Conservation (phyloP, 2,888 invertebrate genomes). For the Lumbricus terrestris region DNA sequence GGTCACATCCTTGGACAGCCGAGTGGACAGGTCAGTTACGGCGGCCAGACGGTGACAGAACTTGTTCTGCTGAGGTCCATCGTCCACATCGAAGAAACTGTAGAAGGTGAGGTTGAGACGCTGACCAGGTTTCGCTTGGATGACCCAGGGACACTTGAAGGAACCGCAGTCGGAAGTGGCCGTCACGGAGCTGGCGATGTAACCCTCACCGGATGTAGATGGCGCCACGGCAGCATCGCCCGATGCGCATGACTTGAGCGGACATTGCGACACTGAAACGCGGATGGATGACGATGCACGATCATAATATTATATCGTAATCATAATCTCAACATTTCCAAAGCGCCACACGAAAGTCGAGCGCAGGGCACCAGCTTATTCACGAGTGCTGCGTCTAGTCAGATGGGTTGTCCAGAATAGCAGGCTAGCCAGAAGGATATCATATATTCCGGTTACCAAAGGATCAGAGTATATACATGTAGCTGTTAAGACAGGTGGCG, state of each 20-base stretch:
- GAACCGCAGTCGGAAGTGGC: constrained; percentile 22
- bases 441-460: too few species aligned
- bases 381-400: too few species aligned
- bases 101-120: constrained; percentile 23
- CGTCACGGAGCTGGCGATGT: constrained; percentile 22
- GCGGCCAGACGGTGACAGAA: constrained; percentile 28
- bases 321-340: too few species aligned
- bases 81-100: neutral
- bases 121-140: constrained; percentile 23
- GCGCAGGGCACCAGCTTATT: too few species aligned
- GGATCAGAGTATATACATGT: too few species aligned
- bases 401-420: too few species aligned
- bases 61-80: constrained; percentile 1
- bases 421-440: too few species aligned
- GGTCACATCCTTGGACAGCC: constrained; percentile 29
- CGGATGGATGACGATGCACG: neutral
- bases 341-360: too few species aligned
- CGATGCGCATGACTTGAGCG: neutral
- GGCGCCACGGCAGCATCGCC: neutral
- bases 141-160: constrained; percentile 24
- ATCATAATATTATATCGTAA: too few species aligned
- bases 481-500: too few species aligned
- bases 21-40: constrained; percentile 21
- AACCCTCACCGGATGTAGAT: constrained; percentile 13
- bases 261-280: neutral